Base-by-base conservation (phyloP, 2,888 invertebrate species). In the Caenorhabditis plicata region DNA sequence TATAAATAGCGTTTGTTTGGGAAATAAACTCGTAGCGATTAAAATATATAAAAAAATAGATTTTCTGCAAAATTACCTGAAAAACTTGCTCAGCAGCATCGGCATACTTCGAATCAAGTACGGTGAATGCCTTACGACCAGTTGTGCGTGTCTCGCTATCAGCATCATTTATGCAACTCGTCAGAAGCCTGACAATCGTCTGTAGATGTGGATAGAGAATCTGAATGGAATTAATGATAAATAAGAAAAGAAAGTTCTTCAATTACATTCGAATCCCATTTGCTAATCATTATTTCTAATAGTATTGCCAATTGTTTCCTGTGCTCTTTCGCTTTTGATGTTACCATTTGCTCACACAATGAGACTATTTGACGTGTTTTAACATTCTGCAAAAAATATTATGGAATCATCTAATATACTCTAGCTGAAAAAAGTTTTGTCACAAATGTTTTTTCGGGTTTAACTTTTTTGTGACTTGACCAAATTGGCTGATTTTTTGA, bases 131-230 rank as follows among this genome's bases (percentile, higher is more conserved):
- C 27, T 52, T 52, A 17, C 58, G 29, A 22, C 57, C 57, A n/a
- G 57, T 52, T 20, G 47, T 41, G 17, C 58, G 13, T 4, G 58
- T 58, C 47, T 58, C 58, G 2, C 52, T 44, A 38, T 58, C 58
- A 7, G 58, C 58, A 49, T 58, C 58, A 38, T 45, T 44, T 35
- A 58, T 48, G 9, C 41, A 44, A 29, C 25, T 39, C 25, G 48
- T 38, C 1, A 53, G 46, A 2, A 52, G 13, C 9, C 38, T 29
- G 1, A 36, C 40, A 26, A 58, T 49, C 11, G 39, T 33, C 13
- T 48, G 44, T 17, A 58, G n/a, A 23, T 49, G 39, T 15, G 48
- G 49, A 20, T 48, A 49, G n/a, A n/a, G n/a, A n/a, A n/a, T n/a
- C n/a, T n/a, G n/a, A n/a, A n/a, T n/a, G n/a, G n/a, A n/a, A n/a